Base-by-base conservation (phyloP, 2,888 invertebrate species). In the Drosophila leonis region DNA sequence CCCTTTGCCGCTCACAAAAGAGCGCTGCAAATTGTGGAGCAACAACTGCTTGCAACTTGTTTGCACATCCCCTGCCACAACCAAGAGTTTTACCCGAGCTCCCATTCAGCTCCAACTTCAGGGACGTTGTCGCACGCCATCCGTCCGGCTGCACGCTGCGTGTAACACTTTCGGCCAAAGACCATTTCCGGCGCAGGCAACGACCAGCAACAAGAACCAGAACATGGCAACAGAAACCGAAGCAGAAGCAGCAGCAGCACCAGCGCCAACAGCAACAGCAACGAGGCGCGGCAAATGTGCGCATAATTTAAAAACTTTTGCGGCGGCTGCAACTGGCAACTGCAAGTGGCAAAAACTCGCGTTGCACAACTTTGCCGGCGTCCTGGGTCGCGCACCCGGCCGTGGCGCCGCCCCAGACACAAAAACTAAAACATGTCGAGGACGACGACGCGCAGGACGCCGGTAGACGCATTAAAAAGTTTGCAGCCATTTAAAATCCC, bases 401-500 rank as follows among this genome's bases (percentile, higher is more conserved):
- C 64, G 24, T 42, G 67, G 54, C 54, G 70, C 66, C 64, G 66
- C 61, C 62, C 76, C 65, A 77, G 73, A 77, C 78, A 81, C 72
- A 66, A 68, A 67, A 48, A 48, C 80, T 63, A 77, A 65, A 67
- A 69, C 77, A 79, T 64, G 80, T 67, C 65, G 72, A 70, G 69
- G 55, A 72, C 61, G 65, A 56, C 31, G 64, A 56, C 31, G 41
- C 15, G 55, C 44, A 35, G 64, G 54, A 66, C 51, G 63, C 64
- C 72, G 70, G 63, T 54, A 82, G 86, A 84, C 80, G 80, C 89
- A 90, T 90, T 90, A 87, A 90, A 90, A 90, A 90, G 83, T 90
- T 90, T 90, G 78, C 87, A 82, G 87, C 91, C 87, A 90, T 90
- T 90, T 90, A 90, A 90, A 90, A 90, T 90, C 86, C 89, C 91